These are phyloP conservation scores for Drosophila sturtevanti DNA, from an alignment of 1,140 invertebrate species.

Conservation along the genomic window DNA sequence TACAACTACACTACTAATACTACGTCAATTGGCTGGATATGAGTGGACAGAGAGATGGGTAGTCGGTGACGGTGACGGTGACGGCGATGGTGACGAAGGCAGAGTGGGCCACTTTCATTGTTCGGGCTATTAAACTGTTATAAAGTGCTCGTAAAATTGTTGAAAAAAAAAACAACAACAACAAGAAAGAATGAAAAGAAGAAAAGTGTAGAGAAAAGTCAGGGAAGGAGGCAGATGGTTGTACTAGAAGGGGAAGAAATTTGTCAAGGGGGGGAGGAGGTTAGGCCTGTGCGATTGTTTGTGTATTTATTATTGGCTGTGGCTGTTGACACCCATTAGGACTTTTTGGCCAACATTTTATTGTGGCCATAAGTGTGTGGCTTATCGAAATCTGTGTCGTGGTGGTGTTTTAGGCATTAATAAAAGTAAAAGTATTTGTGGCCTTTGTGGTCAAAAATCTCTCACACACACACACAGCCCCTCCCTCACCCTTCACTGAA, in stretches of 20 bases:
- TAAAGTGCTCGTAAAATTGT: conserved; percentile 78
- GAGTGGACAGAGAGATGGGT: not conserved
- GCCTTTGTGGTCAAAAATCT: not conserved
- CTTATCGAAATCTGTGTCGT: conserved; percentile 75
- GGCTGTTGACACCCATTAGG: conserved; percentile 75
- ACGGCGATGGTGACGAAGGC: not conserved
- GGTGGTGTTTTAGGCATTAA: conserved; percentile 62
- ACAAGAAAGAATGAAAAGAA: conserved; percentile 1
- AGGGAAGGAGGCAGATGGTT: not conserved
- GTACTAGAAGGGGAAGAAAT: not conserved
- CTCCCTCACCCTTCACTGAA: too few species aligned
- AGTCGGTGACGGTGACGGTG: too few species aligned
- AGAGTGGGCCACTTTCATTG: conserved; percentile 53
- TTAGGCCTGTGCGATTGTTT: conserved; percentile 1
- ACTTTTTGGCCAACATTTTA: conserved; percentile 67
- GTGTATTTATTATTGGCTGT: conserved; percentile 67
- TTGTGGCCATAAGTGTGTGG: conserved; percentile 70
- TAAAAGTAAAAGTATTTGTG: conserved; percentile 58
- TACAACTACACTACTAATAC: too few species aligned
- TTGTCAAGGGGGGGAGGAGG: not conserved
- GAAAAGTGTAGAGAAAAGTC: not conserved
- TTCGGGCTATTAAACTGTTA: conserved; percentile 76
- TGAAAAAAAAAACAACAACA: conserved; percentile 43
- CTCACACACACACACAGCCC: too few species aligned
- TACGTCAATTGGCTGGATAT: conserved; percentile 34